Evolutionary conservation across 2,797 vertebrate genomes (phyloP).

Genomic region (Onychomys torridus): DNA sequence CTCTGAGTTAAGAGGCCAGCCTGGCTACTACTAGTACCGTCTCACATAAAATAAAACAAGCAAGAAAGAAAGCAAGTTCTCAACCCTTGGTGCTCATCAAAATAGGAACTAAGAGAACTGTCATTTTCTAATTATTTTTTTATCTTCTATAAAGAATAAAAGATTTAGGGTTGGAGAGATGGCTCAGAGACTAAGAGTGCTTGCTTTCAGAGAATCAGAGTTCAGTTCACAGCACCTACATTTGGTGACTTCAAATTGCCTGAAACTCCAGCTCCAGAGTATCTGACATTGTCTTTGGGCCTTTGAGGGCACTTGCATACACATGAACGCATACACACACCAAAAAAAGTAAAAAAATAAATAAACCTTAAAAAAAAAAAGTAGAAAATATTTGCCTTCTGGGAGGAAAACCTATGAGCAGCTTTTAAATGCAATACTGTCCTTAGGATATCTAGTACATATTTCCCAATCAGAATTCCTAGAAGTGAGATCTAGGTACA

Average conservation of each 20-base stretch:
- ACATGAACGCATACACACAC: not conserved
- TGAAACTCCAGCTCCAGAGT: not conserved
- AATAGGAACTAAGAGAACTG: constrained; percentile 14
- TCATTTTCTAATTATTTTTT: not conserved
- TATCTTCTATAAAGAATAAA: constrained; percentile 47
- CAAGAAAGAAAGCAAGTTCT: not conserved
- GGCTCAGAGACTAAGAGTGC: no score
- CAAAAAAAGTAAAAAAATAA: not conserved
- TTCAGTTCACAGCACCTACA: not conserved
- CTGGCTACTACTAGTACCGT: not conserved
- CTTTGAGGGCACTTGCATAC: not conserved
- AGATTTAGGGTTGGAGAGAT: not conserved
- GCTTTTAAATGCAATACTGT: not conserved
- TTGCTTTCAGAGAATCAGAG: not conserved
- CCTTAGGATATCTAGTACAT: not conserved
- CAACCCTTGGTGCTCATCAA: not conserved
- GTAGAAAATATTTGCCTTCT: not conserved
- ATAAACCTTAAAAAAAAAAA: not conserved
- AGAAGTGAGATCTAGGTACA: not conserved
- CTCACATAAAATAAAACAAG: not conserved
- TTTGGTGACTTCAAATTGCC: not conserved
- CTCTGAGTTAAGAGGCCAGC: not conserved
- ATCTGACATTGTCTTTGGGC: not conserved
- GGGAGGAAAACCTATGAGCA: not conserved
- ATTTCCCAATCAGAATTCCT: not conserved